Evolutionary conservation across 2,888 invertebrate genomes (phyloP).

Genomic region (Hemistola chrysoprasaria): DNA sequence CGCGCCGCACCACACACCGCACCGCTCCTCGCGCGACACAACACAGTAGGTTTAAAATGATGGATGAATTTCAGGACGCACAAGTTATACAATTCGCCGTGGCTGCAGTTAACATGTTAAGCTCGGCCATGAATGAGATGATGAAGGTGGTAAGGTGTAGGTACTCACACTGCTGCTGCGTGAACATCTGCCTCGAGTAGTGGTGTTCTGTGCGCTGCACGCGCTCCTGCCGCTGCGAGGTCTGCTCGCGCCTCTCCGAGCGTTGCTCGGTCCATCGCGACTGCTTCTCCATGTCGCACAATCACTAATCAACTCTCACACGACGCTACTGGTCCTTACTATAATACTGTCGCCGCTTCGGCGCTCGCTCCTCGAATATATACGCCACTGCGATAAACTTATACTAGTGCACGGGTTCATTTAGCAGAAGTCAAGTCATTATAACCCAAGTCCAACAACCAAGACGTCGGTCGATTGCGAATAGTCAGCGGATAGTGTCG

Average conservation of each 20-base stretch:
- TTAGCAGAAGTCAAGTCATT: slow-evolving; percentile 91
- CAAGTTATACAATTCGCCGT: slow-evolving; percentile 43
- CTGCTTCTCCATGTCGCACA: slow-evolving; percentile 90
- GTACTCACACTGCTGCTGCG: slow-evolving; percentile 80
- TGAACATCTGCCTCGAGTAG: slow-evolving; percentile 89
- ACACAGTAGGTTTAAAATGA: slow-evolving; percentile 15
- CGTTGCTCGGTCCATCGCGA: slow-evolving; percentile 77
- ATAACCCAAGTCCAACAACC: slow-evolving; percentile 88
- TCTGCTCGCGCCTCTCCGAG: slow-evolving; percentile 77
- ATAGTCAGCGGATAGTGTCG: slow-evolving; percentile 93
- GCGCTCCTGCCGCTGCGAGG: slow-evolving; percentile 60
- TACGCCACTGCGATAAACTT: slow-evolving; percentile 77
- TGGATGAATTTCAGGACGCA: slow-evolving; percentile 42
- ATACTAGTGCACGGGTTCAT: slow-evolving; percentile 81
- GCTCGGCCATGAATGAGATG: slow-evolving; percentile 16
- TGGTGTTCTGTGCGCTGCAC: slow-evolving; percentile 86
- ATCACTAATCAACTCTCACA: slow-evolving; percentile 77
- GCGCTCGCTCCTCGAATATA: slow-evolving; percentile 64
- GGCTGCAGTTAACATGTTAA: slow-evolving; percentile 32
- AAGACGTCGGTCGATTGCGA: slow-evolving; percentile 97
- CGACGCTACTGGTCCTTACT: slow-evolving; percentile 70
- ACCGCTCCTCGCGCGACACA: slow-evolving; percentile 29
- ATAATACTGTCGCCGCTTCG: slow-evolving; percentile 56
- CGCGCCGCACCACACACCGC: slow-evolving; percentile 36
- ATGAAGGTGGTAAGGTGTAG: not conserved